Evolutionary conservation across 2,113 vertebrate genomes (phyloP).

Genomic region (Siniperca chuatsi): DNA sequence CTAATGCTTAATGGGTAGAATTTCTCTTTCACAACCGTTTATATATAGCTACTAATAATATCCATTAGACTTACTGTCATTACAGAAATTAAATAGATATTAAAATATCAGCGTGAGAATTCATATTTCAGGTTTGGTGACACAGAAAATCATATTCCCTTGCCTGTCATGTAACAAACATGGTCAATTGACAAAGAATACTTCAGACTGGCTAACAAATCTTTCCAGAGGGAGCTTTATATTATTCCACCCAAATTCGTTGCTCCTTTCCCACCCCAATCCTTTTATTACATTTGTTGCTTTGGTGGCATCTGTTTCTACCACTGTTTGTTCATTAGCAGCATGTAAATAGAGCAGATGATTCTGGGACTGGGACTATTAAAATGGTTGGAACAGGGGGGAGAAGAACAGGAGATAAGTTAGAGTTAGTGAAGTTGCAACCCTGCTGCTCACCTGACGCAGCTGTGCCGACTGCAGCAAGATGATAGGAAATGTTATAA

Average conservation of each 20-base stretch:
- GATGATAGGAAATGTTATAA: conserved; percentile 59
- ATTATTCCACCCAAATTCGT: conserved; percentile 11
- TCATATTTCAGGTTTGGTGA: background rate
- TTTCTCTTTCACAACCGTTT: background rate
- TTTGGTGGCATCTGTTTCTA: conserved; percentile 70
- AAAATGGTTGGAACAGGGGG: conserved; percentile 32
- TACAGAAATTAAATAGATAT: background rate
- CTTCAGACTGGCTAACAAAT: conserved; percentile 53
- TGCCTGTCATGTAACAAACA: background rate
- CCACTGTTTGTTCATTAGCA: conserved; percentile 72
- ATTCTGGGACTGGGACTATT: conserved; percentile 49
- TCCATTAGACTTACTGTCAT: background rate
- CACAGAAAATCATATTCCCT: background rate
- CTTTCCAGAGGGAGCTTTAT: conserved; percentile 29
- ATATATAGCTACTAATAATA: background rate
- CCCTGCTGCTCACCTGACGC: conserved; percentile 51
- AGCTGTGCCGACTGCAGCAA: conserved; percentile 65
- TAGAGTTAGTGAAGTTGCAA: conserved; percentile 58
- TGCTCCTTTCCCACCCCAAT: conserved; percentile 30
- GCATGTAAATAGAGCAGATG: conserved; percentile 66
- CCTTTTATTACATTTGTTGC: conserved; percentile 60
- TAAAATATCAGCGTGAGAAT: background rate
- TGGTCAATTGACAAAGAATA: conserved; percentile 6
- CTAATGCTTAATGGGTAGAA: background rate
- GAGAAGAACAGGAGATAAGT: conserved; percentile 32